Conservation (phyloP, 1,140 invertebrate genomes). For the Nephila pilipes region DNA sequence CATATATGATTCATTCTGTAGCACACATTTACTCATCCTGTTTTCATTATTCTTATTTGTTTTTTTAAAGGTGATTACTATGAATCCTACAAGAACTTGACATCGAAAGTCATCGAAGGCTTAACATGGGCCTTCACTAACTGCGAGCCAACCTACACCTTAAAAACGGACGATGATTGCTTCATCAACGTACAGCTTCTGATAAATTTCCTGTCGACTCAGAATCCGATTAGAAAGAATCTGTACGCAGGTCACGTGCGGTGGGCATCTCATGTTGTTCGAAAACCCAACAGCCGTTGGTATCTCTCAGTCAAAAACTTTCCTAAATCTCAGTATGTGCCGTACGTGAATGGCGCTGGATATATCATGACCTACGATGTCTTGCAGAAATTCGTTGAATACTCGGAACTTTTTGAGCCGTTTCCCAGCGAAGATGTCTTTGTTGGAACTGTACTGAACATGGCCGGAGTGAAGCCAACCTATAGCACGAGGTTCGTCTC, state of each 20-base stretch:
- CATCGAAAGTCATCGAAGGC: slow-evolving; percentile 93
- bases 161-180: slow-evolving; percentile 95
- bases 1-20: too few relatives aligned
- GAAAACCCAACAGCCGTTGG: slow-evolving; percentile 63
- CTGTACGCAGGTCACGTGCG: slow-evolving; percentile 63
- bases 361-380: slow-evolving; percentile 65
- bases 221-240: not conserved
- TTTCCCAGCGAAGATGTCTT: slow-evolving; percentile 77
- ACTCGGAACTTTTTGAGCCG: not conserved
- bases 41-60: not conserved
- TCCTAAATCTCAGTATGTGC: not conserved
- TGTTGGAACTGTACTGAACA: slow-evolving; percentile 56
- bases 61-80: slow-evolving; percentile 86
- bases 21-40: too few relatives aligned
- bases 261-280: slow-evolving; percentile 41
- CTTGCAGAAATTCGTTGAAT: not conserved
- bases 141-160: slow-evolving; percentile 86
- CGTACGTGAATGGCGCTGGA: slow-evolving; percentile 69
- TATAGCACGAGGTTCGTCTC: slow-evolving; percentile 66
- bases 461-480: slow-evolving; percentile 43
- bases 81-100: slow-evolving; percentile 91
- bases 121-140: slow-evolving; percentile 87
- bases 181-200: slow-evolving; percentile 84
- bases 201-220: slow-evolving; percentile 24
- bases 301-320: slow-evolving; percentile 59